Base-by-base conservation (phyloP, 2,888 invertebrate species). In the Agrenia bidenticulata region DNA sequence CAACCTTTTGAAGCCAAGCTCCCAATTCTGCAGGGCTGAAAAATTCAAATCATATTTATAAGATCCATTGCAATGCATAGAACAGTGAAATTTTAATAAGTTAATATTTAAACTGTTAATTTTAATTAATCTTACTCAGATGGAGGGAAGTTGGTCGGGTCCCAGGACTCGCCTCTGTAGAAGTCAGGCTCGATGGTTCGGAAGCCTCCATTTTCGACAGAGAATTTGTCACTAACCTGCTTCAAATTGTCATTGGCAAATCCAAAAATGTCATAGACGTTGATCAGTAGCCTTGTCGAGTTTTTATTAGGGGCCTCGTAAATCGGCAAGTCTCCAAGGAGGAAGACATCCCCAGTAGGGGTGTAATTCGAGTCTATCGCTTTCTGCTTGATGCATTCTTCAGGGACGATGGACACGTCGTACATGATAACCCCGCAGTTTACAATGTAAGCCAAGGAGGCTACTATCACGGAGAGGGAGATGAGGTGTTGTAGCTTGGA, bases 211-310 rank as follows among this genome's bases (percentile, higher is more conserved):
- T 51, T 45, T 13, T 60, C 59, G 0, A 72, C 72, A 32, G 72
- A 17, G 15, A 54, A 58, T 45, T 74, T 72, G 2, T 64, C n/a
- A n/a, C n/a, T n/a, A n/a, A n/a, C n/a, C n/a, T n/a, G n/a, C n/a
- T n/a, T n/a, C 69, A 13, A 72, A 67, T 41, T 66, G 69, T 21
- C 67, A n/a, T n/a, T n/a, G 7, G 58, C 42, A 23, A 56, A 50
- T 5, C 72, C 74, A 49, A 69, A 71, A 58, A 74, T 73, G 53
- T 74, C 74, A 37, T 74, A 71, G 13, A 67, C 71, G 2, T 62
- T 70, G 45, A 74, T 72, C 9, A 74, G 60, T 1, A 73, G 13
- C 5, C 69, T 51, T 2, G 60, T 64, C 1, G 63, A 24, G 1
- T 63, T 62, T 32, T 60, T 42, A 50, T 69, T 61, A 17, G 49